Conservation (phyloP, 2,113 vertebrate genomes). For the Lutjanus erythropterus region DNA sequence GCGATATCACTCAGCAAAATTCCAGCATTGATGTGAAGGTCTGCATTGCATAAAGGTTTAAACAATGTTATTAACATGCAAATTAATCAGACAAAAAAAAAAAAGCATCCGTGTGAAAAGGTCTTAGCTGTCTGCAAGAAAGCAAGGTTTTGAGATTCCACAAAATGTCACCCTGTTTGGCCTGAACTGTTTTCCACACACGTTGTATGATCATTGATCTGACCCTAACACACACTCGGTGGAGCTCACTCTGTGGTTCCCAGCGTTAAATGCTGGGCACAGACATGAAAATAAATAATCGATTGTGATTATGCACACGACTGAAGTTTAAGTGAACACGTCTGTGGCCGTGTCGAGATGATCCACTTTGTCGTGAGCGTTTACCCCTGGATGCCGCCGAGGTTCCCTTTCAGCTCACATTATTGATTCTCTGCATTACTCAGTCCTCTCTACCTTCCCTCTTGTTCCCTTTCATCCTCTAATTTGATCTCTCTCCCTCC, state of each 20-base stretch:
- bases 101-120: too few relatives aligned
- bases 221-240: neutral
- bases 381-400: neutral
- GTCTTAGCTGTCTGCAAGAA: too few relatives aligned
- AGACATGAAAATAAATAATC: slow-evolving; percentile 7
- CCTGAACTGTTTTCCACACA: neutral
- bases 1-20: too few relatives aligned
- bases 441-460: slow-evolving; percentile 51
- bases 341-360: neutral
- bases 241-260: neutral
- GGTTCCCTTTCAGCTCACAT: slow-evolving; percentile 38
- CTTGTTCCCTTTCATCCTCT: slow-evolving; percentile 68
- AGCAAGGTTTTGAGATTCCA: neutral
- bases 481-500: slow-evolving; percentile 69
- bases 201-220: neutral
- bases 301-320: slow-evolving; percentile 14
- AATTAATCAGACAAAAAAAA: too few relatives aligned
- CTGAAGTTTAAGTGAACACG: slow-evolving; percentile 15
- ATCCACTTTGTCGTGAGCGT: slow-evolving; percentile 9
- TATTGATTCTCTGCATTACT: slow-evolving; percentile 57
- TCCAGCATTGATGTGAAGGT: too few relatives aligned
- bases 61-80: too few relatives aligned
- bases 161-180: neutral
- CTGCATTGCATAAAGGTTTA: too few relatives aligned
- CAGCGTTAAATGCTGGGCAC: neutral